Conservation (phyloP, 2,888 invertebrate species). For the Cryptocephalus primarius region DNA sequence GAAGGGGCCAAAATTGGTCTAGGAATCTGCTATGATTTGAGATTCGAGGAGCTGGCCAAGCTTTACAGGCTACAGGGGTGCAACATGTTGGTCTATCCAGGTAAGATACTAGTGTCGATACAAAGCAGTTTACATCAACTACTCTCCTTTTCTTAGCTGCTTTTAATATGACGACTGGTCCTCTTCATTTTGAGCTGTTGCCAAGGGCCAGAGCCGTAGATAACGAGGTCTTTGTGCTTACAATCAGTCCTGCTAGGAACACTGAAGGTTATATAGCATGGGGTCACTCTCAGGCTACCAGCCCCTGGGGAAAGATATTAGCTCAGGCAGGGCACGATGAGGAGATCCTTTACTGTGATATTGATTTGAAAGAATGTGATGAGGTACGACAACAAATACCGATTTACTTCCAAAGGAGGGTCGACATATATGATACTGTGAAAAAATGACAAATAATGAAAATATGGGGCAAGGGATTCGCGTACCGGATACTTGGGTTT, state of each 20-base stretch:
- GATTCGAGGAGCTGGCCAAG: constrained; percentile 82
- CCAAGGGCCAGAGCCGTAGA: constrained; percentile 74
- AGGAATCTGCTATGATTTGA: constrained; percentile 90
- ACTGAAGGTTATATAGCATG: constrained; percentile 71
- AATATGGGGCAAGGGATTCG: not conserved
- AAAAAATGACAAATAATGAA: constrained; percentile 4
- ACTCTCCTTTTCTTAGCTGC: constrained; percentile 37
- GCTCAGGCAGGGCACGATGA: constrained; percentile 59
- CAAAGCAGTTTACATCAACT: no score
- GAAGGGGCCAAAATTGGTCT: constrained; percentile 68
- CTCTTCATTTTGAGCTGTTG: constrained; percentile 84
- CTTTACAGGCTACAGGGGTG: constrained; percentile 64
- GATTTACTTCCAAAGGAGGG: constrained; percentile 40
- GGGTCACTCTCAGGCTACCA: constrained; percentile 75
- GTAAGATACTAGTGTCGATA: constrained; percentile 22
- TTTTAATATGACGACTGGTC: constrained; percentile 94
- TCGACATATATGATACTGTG: constrained; percentile 58
- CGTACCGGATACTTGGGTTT: no score
- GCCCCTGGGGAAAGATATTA: constrained; percentile 75
- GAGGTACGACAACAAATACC: constrained; percentile 80
- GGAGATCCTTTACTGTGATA: constrained; percentile 59
- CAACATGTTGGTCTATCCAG: constrained; percentile 80
- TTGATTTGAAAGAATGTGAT: constrained; percentile 63
- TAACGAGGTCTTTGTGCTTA: constrained; percentile 80
- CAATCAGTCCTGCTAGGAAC: constrained; percentile 75